Evolutionary conservation across 2,888 invertebrate species (phyloP).

Genomic region (Carabus problematicus): DNA sequence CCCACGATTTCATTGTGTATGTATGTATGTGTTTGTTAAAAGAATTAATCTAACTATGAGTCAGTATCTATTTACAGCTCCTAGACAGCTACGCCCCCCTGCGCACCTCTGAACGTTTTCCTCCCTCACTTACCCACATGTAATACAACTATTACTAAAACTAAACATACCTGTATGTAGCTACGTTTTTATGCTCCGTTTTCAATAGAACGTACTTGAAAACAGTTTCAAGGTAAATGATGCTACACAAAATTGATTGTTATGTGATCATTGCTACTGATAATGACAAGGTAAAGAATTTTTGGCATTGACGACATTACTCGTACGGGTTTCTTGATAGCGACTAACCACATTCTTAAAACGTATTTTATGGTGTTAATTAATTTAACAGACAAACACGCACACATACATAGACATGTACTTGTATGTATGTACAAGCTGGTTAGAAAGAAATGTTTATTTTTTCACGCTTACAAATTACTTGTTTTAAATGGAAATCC

Average conservation of each 20-base stretch:
- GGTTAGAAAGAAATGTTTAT: too few relatives aligned
- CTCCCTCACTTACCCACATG: too few relatives aligned
- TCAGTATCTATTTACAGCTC: slow-evolving; percentile 33
- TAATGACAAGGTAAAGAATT: slow-evolving; percentile 24
- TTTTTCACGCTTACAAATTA: too few relatives aligned
- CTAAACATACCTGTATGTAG: too few relatives aligned
- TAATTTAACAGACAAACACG: background rate
- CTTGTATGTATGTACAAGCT: too few relatives aligned
- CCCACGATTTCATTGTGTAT: too few relatives aligned
- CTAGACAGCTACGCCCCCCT: too few relatives aligned
- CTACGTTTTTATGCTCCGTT: slow-evolving; percentile 24
- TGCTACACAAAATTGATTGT: slow-evolving; percentile 30
- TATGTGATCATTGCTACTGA: slow-evolving; percentile 34
- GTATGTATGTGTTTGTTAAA: too few relatives aligned
- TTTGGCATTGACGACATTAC: slow-evolving; percentile 13
- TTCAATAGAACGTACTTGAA: slow-evolving; percentile 41
- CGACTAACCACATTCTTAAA: background rate
- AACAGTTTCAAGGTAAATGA: slow-evolving; percentile 35
- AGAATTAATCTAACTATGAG: too few relatives aligned
- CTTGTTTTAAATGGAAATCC: too few relatives aligned
- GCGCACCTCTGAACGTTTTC: too few relatives aligned
- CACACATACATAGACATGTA: too few relatives aligned
- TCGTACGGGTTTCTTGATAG: background rate
- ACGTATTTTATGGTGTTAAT: background rate
- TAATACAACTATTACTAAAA: background rate